These are phyloP conservation scores for Pseudolaguvia tuberculata DNA, from an alignment of 2,113 vertebrate species.

Conservation along the genomic window DNA sequence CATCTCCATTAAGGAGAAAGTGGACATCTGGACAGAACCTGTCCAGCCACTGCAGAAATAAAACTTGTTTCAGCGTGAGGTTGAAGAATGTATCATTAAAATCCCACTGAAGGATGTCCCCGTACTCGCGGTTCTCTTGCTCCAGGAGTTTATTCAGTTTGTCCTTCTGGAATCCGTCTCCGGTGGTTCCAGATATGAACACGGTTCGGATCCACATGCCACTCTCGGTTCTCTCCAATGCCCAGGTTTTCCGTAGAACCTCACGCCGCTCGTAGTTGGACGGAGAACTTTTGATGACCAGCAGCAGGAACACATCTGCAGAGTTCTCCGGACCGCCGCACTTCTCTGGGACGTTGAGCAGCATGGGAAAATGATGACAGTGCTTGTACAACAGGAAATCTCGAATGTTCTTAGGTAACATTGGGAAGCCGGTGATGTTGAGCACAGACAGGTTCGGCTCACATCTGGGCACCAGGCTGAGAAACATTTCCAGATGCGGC, in stretches of 20 bases:
- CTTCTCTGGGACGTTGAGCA: slow-evolving; percentile 65
- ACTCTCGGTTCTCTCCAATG: slow-evolving; percentile 59
- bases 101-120: slow-evolving; percentile 81
- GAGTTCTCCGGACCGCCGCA: slow-evolving; percentile 41
- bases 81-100: slow-evolving; percentile 83
- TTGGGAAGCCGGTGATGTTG: slow-evolving; percentile 51
- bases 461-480: neutral
- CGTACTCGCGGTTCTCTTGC: slow-evolving; percentile 63
- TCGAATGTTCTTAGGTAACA: slow-evolving; percentile 61
- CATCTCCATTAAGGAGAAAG: slow-evolving; percentile 80
- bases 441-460: neutral
- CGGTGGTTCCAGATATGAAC: slow-evolving; percentile 69
- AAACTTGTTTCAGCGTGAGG: slow-evolving; percentile 81
- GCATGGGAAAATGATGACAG: slow-evolving; percentile 70
- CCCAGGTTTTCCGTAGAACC: slow-evolving; percentile 81
- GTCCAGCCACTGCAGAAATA: slow-evolving; percentile 78
- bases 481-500: too few relatives aligned
- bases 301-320: slow-evolving; percentile 69
- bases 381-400: slow-evolving; percentile 74
- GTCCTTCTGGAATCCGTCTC: slow-evolving; percentile 30
- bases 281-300: slow-evolving; percentile 80
- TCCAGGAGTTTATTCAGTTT: slow-evolving; percentile 68
- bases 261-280: slow-evolving; percentile 74
- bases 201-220: slow-evolving; percentile 63
- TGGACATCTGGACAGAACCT: slow-evolving; percentile 60